Evolutionary conservation across 2,888 invertebrate species (phyloP).

Genomic region (Galeruca laticollis): DNA sequence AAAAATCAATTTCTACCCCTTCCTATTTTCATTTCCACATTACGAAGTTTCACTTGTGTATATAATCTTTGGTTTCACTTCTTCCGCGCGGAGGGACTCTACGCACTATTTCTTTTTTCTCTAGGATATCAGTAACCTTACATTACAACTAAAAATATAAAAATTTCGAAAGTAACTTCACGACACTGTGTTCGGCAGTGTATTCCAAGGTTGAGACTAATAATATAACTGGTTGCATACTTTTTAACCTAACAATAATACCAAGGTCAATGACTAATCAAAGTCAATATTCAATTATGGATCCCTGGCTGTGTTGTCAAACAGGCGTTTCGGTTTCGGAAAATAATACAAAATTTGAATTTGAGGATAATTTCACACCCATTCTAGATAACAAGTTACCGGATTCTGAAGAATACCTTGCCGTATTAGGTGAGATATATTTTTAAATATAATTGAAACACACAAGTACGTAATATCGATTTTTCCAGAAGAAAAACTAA

Average conservation of each 20-base stretch:
- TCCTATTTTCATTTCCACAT: too few relatives aligned
- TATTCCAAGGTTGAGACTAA: neutral
- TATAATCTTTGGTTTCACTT: too few relatives aligned
- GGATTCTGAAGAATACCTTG: slow-evolving; percentile 60
- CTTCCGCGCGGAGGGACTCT: too few relatives aligned
- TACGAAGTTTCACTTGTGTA: too few relatives aligned
- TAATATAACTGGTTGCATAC: neutral
- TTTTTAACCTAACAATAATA: neutral
- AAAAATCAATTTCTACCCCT: too few relatives aligned
- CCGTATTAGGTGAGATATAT: slow-evolving; percentile 56
- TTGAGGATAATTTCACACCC: slow-evolving; percentile 62
- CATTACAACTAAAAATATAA: neutral
- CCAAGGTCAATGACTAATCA: slow-evolving; percentile 22
- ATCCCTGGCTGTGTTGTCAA: slow-evolving; percentile 57
- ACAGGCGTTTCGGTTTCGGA: slow-evolving; percentile 45
- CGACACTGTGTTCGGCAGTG: neutral
- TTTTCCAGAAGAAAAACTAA: slow-evolving; percentile 67
- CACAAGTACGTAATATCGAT: slow-evolving; percentile 20
- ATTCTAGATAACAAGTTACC: slow-evolving; percentile 54
- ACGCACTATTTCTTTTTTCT: too few relatives aligned
- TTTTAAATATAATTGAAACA: neutral
- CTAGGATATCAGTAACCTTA: too few relatives aligned
- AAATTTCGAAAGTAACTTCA: neutral
- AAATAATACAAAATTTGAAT: slow-evolving; percentile 53
- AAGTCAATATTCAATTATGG: slow-evolving; percentile 48